These are phyloP conservation scores for Mirza zaza DNA, from an alignment of 2,113 vertebrate genomes.

Conservation along the genomic window DNA sequence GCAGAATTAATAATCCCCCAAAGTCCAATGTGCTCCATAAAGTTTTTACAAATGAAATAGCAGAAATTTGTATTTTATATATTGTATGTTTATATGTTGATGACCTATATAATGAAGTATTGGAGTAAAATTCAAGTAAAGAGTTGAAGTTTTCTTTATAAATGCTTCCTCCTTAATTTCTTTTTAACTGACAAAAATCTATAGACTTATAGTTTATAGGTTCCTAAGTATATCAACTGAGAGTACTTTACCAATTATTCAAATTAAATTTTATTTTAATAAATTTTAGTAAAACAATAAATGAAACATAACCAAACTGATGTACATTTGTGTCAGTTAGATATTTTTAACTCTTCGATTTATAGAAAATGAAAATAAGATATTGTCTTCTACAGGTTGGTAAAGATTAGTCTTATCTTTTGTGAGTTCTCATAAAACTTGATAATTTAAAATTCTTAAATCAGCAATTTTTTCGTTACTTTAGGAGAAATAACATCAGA, in stretches of 20 bases:
- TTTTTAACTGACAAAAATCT: constrained; percentile 36
- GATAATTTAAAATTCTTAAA: background rate
- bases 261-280: constrained; percentile 38
- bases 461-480: constrained; percentile 61
- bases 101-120: constrained; percentile 9
- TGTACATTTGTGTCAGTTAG: background rate
- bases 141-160: constrained; percentile 36
- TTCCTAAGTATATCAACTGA: background rate
- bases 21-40: background rate
- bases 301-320: background rate
- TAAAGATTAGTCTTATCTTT: constrained; percentile 42
- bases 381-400: background rate
- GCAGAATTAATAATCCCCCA: background rate
- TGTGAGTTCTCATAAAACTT: constrained; percentile 16
- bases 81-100: background rate
- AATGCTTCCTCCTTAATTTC: background rate
- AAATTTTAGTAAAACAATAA: constrained; percentile 49
- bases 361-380: constrained; percentile 20
- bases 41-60: background rate
- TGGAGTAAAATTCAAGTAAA: constrained; percentile 30
- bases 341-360: constrained; percentile 33
- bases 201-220: background rate
- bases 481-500: constrained; percentile 96
- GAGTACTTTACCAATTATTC: constrained; percentile 4
- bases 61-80: constrained; percentile 12